Evolutionary conservation across 2,797 vertebrate genomes (phyloP).

Genomic region (Florisuga fusca): DNA sequence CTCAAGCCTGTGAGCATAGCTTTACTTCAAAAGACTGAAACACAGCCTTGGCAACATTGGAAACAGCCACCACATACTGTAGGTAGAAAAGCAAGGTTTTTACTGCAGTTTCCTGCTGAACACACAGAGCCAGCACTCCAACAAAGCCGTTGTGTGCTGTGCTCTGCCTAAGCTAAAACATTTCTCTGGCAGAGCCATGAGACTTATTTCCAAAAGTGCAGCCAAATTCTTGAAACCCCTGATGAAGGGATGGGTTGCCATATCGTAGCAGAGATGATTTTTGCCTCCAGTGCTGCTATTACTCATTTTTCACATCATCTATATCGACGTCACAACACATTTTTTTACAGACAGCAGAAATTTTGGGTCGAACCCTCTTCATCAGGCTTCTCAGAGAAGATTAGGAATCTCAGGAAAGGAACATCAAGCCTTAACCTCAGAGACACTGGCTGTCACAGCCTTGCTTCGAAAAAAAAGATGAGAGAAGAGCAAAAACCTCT

Average conservation of each 20-base stretch:
- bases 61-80: neutral
- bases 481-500: conserved; percentile 1
- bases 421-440: neutral
- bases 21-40: neutral
- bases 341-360: neutral
- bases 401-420: neutral
- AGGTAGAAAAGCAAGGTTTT: conserved; percentile 10
- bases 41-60: neutral
- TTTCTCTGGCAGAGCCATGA: neutral
- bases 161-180: neutral
- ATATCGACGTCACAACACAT: neutral
- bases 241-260: conserved; percentile 8
- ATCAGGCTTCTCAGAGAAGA: neutral
- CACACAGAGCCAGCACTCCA: conserved; percentile 1
- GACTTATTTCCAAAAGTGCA: neutral
- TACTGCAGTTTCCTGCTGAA: neutral
- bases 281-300: conserved; percentile 40
- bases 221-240: conserved; percentile 26
- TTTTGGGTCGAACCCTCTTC: neutral
- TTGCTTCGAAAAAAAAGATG: conserved; percentile 7
- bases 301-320: conserved; percentile 36
- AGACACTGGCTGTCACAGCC: neutral
- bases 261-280: neutral
- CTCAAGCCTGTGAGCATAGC: neutral
- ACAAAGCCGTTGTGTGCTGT: neutral